phyloP scores from a whole-genome alignment of 2,113 vertebrate genomes.

The Melanerpes aurifrons region DNA sequence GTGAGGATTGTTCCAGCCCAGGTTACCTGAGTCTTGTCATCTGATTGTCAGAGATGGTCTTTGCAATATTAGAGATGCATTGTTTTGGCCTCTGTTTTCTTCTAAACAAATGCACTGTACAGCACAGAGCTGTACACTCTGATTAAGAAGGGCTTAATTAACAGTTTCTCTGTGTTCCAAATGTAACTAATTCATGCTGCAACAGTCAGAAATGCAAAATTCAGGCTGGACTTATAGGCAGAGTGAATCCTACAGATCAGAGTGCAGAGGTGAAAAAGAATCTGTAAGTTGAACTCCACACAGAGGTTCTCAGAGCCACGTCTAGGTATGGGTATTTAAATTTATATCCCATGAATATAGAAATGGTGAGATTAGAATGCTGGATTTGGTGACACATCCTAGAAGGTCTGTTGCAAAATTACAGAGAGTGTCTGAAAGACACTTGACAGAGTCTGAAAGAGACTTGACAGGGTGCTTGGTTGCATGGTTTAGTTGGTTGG shows the following conservation, averaged over 20 bases:
- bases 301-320: background rate
- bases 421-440: background rate
- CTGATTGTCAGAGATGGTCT: background rate
- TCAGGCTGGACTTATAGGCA: rapidly evolving
- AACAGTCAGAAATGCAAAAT: background rate
- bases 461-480: too few relatives aligned
- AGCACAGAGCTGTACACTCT: background rate
- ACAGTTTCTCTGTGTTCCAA: background rate
- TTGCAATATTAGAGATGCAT: background rate
- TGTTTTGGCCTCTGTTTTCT: background rate
- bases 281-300: background rate
- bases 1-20: too few relatives aligned
- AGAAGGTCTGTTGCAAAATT: background rate
- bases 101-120: background rate
- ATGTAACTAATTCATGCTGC: background rate
- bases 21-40: background rate
- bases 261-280: background rate
- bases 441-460: too few relatives aligned
- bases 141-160: background rate
- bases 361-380: background rate
- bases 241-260: background rate
- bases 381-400: background rate
- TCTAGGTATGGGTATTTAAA: background rate
- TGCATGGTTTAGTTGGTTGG: too few relatives aligned
- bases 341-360: background rate